Conservation (phyloP, 2,113 vertebrate species). For the Hemiscyllium ocellatum region DNA sequence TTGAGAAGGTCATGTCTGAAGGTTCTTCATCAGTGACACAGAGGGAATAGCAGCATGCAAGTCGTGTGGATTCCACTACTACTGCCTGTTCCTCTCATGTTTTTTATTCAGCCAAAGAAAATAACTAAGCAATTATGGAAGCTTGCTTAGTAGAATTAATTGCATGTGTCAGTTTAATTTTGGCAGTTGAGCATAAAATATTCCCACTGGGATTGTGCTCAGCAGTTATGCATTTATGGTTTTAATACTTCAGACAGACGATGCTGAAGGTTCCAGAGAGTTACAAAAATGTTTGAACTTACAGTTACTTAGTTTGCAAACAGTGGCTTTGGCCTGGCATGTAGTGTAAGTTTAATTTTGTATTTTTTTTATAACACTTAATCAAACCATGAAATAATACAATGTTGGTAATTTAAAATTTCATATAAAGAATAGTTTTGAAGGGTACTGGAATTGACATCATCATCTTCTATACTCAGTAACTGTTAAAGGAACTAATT, state of each 20-base stretch:
- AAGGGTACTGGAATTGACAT: neutral
- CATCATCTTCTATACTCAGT: neutral
- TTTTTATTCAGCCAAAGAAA: neutral
- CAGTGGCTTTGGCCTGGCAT: neutral
- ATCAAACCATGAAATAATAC: neutral
- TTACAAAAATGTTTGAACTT: neutral
- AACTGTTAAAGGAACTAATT: neutral
- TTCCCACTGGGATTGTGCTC: neutral
- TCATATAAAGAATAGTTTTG: neutral
- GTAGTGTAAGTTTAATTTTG: neutral
- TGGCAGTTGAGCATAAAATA: neutral
- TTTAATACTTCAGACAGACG: neutral
- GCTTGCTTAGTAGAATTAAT: neutral
- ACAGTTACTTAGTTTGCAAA: neutral
- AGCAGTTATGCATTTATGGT: neutral
- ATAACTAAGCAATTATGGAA: neutral
- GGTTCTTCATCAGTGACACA: neutral
- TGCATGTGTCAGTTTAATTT: neutral
- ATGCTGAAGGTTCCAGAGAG: neutral
- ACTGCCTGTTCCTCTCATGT: neutral
- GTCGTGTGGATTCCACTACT: neutral
- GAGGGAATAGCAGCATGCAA: neutral
- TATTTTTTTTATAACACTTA: neutral
- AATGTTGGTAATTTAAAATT: neutral
- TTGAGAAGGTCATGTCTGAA: neutral